phyloP scores from a whole-genome alignment of 1,140 invertebrate species.

The Lutraria rhynchaena region DNA sequence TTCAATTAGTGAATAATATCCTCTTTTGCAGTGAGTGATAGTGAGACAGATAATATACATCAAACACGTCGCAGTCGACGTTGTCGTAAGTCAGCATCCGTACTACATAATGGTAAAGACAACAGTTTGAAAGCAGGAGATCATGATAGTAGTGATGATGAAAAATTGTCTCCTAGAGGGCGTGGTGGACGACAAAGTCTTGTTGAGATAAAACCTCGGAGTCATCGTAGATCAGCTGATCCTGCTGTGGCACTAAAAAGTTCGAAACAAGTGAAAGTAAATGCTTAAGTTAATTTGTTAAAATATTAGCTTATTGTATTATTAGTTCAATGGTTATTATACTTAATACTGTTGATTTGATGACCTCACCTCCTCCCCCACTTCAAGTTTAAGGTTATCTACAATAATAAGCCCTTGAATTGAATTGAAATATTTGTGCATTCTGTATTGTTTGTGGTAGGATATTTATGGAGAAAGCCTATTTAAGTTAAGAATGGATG shows the following conservation, averaged over 20 bases:
- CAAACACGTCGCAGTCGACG: neutral
- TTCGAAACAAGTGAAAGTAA: constrained; percentile 38
- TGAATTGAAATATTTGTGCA: too few relatives aligned
- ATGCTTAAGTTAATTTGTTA: neutral
- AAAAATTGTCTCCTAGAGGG: neutral
- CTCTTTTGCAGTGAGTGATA: constrained; percentile 35
- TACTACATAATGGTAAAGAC: constrained; percentile 19
- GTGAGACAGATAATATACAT: constrained; percentile 5
- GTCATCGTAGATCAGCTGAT: constrained; percentile 1
- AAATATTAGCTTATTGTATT: neutral
- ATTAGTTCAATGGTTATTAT: neutral
- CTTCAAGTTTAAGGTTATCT: too few relatives aligned
- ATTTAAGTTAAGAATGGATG: too few relatives aligned
- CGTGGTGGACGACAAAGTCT: neutral
- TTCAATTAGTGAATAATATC: neutral
- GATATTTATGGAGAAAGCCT: too few relatives aligned
- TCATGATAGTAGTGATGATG: constrained; percentile 5
- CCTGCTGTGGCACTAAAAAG: constrained; percentile 4
- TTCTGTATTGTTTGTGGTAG: too few relatives aligned
- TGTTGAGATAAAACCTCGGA: neutral
- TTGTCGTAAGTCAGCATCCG: neutral
- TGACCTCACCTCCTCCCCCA: too few relatives aligned
- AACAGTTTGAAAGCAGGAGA: neutral
- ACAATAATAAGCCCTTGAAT: too few relatives aligned
- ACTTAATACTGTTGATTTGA: neutral